A percentile compares a stretch with the other conserved stretches of the same genome.
Conservation (phyloP, 2,888 invertebrate genomes). For the Encarsia formosa region DNA sequence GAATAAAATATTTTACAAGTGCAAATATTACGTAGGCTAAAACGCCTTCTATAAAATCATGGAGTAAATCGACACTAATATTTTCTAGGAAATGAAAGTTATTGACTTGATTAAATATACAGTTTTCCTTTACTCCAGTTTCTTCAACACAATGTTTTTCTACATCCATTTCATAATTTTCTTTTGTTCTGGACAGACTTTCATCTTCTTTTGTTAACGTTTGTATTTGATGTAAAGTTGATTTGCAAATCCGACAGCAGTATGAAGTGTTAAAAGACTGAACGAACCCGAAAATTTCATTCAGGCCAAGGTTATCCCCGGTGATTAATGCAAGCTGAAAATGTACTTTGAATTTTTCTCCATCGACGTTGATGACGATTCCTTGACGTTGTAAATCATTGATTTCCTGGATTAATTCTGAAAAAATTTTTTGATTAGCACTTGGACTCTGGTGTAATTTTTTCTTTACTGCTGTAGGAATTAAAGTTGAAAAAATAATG, state of each 20-base stretch:
- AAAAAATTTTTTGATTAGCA: conserved; percentile 1
- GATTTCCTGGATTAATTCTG: conserved; percentile 15
- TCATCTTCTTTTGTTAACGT: conserved; percentile 21
- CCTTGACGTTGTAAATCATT: conserved; percentile 9
- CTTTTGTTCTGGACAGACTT: conserved; percentile 25
- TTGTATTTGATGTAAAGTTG: conserved; percentile 20
- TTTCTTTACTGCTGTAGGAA: too few relatives aligned
- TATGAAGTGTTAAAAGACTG: conserved; percentile 29
- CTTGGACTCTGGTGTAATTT: too few relatives aligned
- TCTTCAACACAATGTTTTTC: not conserved
- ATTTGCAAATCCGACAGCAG: conserved; percentile 35
- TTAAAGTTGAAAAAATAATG: too few relatives aligned
- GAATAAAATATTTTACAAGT: not conserved
- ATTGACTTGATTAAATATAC: not conserved
- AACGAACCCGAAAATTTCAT: conserved; percentile 19
- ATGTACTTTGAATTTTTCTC: not conserved
- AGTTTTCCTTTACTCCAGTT: not conserved
- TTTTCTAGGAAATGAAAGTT: not conserved
- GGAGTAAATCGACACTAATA: not conserved
- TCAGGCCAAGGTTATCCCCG: conserved; percentile 24
- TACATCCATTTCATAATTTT: conserved; percentile 29
- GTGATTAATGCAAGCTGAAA: conserved; percentile 17
- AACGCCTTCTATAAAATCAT: conserved; percentile 12
- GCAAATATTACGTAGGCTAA: not conserved
- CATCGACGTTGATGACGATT: not conserved